Evolutionary conservation across 2,797 vertebrate genomes (phyloP), one percentile per base, ranked within the genome.

Genomic region (Lepus oiostolus): DNA sequence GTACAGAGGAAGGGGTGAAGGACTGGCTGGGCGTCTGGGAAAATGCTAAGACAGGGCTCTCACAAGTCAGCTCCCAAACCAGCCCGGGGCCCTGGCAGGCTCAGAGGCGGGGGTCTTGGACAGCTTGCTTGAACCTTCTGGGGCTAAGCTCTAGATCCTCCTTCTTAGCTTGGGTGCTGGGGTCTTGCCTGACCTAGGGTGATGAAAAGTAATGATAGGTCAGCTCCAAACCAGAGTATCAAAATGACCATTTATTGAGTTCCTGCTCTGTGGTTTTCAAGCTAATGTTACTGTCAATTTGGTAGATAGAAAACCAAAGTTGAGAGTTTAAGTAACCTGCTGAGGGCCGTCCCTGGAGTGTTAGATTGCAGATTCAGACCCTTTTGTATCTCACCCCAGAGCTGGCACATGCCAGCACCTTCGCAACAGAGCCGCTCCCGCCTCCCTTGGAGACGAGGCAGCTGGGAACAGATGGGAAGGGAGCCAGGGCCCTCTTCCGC

Each of bases 251-350:
- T 75, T 70, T 75, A 62, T 30, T 85, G 52, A 95, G 60, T 83
- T 91, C 88, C 77, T 95, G 24, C 63, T 85, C 35, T 77, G 52
- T 76, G 60, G 50, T 86, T 84, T 88, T 93, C 62, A 52, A 89
- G 52, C 47, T 70, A 62, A 30, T 68, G 22, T 47, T 38, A n/a
- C 42, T 67, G 42, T 5, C n/a, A 65, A 17, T 75, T 85, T 88
- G 89, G 50, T 62, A 90, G 81, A 85, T 65, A 85, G 58, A 47
- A 93, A 75, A 77, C 70, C 67, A 67, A 83, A 86, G 52, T 19
- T 67, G 88, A 52, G 74, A 89, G 70, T 93, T 90, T 71, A 71
- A 90, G 67, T 68, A 83, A 81, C 70, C 71, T 75, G 50, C 54
- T 65, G 12, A 30, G 63, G 70, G 77, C 52, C 21, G 3, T 60